Conservation (phyloP, 2,797 vertebrate species). For the Perodicticus potto region DNA sequence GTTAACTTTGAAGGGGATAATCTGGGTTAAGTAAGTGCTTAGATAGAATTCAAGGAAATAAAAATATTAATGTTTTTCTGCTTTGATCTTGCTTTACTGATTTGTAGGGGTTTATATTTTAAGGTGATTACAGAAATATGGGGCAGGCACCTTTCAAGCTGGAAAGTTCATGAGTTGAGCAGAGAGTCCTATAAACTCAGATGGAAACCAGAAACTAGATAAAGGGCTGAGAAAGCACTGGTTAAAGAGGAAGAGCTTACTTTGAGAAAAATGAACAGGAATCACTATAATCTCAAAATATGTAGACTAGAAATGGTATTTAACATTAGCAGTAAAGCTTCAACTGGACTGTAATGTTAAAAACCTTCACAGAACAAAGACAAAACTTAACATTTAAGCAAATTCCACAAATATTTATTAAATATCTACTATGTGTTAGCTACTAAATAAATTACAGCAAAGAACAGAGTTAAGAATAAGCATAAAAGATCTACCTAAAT, state of each 20-base stretch:
- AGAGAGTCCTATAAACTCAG: constrained; percentile 35
- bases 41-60: constrained; percentile 57
- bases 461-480: constrained; percentile 37
- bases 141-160: constrained; percentile 8
- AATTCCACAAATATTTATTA: constrained; percentile 50
- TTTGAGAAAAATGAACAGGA: constrained; percentile 50
- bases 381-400: constrained; percentile 48
- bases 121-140: constrained; percentile 30
- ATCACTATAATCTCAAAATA: constrained; percentile 45
- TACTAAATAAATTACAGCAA: background rate
- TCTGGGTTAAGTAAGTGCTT: constrained; percentile 2
- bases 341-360: background rate
- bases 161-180: constrained; percentile 22
- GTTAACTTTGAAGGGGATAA: constrained; percentile 31
- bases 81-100: constrained; percentile 42
- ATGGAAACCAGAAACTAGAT: constrained; percentile 32
- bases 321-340: constrained; percentile 40
- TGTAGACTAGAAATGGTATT: background rate
- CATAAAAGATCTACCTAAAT: constrained; percentile 18
- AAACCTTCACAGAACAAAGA: constrained; percentile 39
- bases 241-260: background rate
- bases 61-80: constrained; percentile 12
- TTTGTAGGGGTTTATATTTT: constrained; percentile 31
- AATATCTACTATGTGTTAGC: background rate
- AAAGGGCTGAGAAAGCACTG: constrained; percentile 56